Base-by-base conservation (phyloP, 2,797 vertebrate genomes). In the Lagodon rhomboides region DNA sequence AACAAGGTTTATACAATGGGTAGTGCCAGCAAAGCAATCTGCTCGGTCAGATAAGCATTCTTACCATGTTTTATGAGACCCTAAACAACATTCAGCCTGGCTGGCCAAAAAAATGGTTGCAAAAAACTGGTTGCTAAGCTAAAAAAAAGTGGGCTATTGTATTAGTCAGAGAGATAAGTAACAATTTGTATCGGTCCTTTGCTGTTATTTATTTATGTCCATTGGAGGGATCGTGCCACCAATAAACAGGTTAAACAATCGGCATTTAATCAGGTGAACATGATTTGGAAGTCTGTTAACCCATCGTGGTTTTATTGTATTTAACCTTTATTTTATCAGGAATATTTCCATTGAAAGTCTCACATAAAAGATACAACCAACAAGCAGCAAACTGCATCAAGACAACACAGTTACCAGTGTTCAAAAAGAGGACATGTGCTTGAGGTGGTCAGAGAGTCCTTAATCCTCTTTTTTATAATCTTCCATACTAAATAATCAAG, bases 1-100 rank as follows among this genome's bases (percentile, higher is more conserved):
- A 85, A 87, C 80, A 82, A 83, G 82, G 79, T 77, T 82, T 80
- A 67, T 79, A 87, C 80, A 90, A 77, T 75, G 60, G 63, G 34
- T 10, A 53, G 65, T 77, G 75, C 71, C 73, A 80, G 83, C 70
- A 64, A 71, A 78, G 79, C 79, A 85, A 76, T 88, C 78, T 89
- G 85, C 68, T 77, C 18, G 67, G 68, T 83, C 80, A 73, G 84
- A 90, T 86, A 89, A 83, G 83, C 73, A 61, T 75, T 71, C 73
- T 58, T 55, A 54, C 55, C 43, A 38, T 79, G 65, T 70, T 88
- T 87, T 87, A 87, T 84, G 81, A 63, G 68, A 83, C 68, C 64
- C 56, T 89, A 67, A 82, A 75, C 76, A 66, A 25, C 54, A 30
- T 80, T 80, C 60, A 77, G 75, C 53, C 43, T 1, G 2, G 41